These are phyloP conservation scores for Crenuchus spilurus DNA, from an alignment of 2,797 vertebrate genomes.

Conservation along the genomic window DNA sequence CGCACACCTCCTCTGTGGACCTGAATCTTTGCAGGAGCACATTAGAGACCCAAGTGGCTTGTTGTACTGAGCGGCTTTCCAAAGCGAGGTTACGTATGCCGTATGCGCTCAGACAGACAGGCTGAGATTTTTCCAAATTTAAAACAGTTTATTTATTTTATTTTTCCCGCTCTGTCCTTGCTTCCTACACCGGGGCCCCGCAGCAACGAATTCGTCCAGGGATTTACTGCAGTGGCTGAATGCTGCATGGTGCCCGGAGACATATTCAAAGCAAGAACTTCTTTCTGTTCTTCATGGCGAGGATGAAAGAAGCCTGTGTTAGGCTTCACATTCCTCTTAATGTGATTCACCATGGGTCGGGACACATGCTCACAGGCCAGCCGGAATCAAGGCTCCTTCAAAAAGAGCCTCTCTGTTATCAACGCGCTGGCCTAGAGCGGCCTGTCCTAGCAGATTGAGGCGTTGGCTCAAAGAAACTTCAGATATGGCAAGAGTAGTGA, in stretches of 20 bases:
- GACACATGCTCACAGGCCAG: conserved; percentile 22
- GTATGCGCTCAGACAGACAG: neutral
- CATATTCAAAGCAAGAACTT: conserved; percentile 6
- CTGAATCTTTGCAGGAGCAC: conserved; percentile 16
- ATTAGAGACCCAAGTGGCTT: conserved; percentile 31
- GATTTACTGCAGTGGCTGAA: conserved; percentile 13
- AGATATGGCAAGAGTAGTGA: neutral
- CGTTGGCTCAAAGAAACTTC: neutral
- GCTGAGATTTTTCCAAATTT: neutral
- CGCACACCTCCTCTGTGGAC: conserved; percentile 1
- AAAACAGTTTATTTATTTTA: neutral
- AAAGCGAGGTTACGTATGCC: neutral
- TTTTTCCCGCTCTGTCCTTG: conserved; percentile 6
- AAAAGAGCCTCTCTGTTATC: conserved; percentile 27
- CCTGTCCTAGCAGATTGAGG: neutral
- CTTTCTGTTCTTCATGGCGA: conserved; percentile 25
- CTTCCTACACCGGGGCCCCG: neutral
- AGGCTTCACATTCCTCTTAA: conserved; percentile 42
- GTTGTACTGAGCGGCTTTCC: neutral
- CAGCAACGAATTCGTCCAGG: neutral
- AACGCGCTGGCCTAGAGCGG: neutral
- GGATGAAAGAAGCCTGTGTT: conserved; percentile 48
- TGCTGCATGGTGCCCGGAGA: conserved; percentile 11
- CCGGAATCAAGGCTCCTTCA: conserved; percentile 15
- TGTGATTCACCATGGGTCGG: conserved; percentile 36